Evolutionary conservation across 2,888 invertebrate species (phyloP).

Genomic region (Gnatocerus cornutus): DNA sequence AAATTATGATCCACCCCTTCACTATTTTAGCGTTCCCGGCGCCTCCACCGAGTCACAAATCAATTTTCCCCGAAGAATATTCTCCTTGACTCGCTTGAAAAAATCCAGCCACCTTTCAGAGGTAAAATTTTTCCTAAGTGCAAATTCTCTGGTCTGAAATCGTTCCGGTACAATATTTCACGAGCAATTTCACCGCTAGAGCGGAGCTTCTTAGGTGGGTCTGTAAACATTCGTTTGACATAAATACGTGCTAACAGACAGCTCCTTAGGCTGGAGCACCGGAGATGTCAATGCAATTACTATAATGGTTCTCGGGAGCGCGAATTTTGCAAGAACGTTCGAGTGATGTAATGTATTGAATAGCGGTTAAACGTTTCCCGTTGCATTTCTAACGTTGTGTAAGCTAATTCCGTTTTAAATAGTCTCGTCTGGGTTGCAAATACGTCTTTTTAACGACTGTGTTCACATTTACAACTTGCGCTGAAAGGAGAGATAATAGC

Average conservation of each 20-base stretch:
- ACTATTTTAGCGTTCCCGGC: neutral
- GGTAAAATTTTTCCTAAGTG: conserved; percentile 12
- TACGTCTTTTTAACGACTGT: neutral
- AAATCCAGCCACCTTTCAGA: conserved; percentile 11
- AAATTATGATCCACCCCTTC: neutral
- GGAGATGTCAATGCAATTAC: conserved; percentile 43
- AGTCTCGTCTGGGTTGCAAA: neutral
- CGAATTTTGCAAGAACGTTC: conserved; percentile 1
- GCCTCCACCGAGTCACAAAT: conserved; percentile 6
- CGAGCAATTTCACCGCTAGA: conserved; percentile 48
- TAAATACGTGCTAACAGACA: conserved; percentile 50
- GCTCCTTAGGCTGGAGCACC: conserved; percentile 10
- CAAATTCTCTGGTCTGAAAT: conserved; percentile 14
- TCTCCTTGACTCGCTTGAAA: neutral
- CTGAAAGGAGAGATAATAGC: neutral
- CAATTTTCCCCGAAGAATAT: neutral
- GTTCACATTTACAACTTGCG: neutral
- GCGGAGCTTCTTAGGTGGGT: conserved; percentile 43
- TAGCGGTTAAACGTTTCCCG: neutral
- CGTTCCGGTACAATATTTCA: conserved; percentile 48
- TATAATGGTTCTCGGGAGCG: conserved; percentile 27
- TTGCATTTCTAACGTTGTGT: neutral
- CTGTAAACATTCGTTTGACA: conserved; percentile 53
- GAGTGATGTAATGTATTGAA: conserved; percentile 8
- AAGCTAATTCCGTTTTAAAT: neutral